These are phyloP conservation scores for Galbula dea DNA, from an alignment of 2,113 vertebrate species.

Conservation along the genomic window DNA sequence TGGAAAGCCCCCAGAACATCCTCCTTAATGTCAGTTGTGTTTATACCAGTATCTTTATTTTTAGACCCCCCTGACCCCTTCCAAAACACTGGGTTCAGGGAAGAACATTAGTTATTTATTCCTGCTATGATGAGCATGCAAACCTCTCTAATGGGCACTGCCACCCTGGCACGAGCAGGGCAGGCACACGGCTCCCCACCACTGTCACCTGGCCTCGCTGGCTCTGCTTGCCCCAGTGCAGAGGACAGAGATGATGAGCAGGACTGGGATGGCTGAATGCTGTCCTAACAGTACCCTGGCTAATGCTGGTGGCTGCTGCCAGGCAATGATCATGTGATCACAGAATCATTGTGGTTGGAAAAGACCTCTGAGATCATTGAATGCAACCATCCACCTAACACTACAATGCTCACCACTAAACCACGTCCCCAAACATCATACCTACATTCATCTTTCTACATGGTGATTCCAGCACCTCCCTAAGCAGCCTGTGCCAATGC, in stretches of 20 bases:
- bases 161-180: background rate
- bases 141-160: background rate
- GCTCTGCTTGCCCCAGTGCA: accelerated
- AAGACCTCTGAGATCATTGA: too few relatives aligned
- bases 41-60: slow-evolving; percentile 18
- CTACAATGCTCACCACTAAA: too few relatives aligned
- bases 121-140: background rate
- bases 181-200: background rate
- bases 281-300: accelerated
- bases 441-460: too few relatives aligned
- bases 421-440: too few relatives aligned
- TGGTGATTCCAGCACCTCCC: too few relatives aligned
- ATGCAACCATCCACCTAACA: too few relatives aligned
- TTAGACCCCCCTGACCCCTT: background rate
- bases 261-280: accelerated
- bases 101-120: background rate
- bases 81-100: background rate
- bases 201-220: accelerated
- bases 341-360: too few relatives aligned
- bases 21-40: background rate
- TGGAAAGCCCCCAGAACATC: slow-evolving; percentile 6
- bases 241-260: accelerated
- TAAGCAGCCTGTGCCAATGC: too few relatives aligned
- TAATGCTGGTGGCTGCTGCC: background rate
- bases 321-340: too few relatives aligned